phyloP scores from a whole-genome alignment of 2,888 invertebrate species.

The Plebejus melissa region DNA sequence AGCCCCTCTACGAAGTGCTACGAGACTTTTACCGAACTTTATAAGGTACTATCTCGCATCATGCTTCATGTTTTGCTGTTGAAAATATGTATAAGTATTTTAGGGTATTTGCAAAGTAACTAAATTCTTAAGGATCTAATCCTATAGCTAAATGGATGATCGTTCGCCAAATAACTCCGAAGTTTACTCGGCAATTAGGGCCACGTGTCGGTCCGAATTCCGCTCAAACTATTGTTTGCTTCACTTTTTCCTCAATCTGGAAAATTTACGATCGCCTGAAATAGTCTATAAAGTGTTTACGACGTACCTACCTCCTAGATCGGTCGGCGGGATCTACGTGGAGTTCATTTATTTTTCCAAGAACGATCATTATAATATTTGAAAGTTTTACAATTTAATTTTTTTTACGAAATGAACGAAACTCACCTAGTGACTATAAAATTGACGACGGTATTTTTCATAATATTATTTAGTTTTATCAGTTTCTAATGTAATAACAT shows the following conservation, averaged over 20 bases:
- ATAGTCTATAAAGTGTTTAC: neutral
- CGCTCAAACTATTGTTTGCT: neutral
- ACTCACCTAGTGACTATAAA: too few species aligned
- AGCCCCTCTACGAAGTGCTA: slow-evolving; percentile 38
- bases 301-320: neutral
- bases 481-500: too few species aligned
- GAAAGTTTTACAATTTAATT: neutral
- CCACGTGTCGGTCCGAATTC: neutral
- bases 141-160: neutral
- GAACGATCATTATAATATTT: neutral
- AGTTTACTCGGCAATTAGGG: neutral
- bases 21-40: slow-evolving; percentile 24
- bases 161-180: neutral
- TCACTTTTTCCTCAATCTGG: slow-evolving; percentile 17
- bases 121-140: too few species aligned
- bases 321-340: neutral
- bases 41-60: neutral
- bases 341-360: neutral
- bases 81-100: neutral
- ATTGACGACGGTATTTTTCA: too few species aligned
- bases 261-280: neutral
- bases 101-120: neutral
- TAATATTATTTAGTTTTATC: too few species aligned
- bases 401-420: too few species aligned
- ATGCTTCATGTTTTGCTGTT: neutral